Base-by-base conservation (phyloP, 2,797 vertebrate genomes). In the Dendrocincla tyrannina region DNA sequence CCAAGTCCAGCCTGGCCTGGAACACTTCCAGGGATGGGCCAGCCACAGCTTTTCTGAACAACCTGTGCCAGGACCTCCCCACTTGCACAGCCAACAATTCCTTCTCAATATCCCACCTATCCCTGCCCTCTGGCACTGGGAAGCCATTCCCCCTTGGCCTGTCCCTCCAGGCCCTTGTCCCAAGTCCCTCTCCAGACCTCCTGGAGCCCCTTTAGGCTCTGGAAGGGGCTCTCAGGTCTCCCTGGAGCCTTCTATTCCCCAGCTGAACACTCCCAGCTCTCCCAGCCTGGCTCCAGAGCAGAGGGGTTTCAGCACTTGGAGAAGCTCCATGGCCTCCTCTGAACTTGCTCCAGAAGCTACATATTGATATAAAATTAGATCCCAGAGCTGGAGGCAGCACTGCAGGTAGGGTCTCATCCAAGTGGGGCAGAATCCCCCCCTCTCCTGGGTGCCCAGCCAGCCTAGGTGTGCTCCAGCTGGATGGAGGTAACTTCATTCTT, bases 51-150 rank as follows among this genome's bases (percentile, higher is more conserved):
- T 0, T 49, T 35, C 74, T 56, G 25, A 9, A 9, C 3, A 63
- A 0, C 22, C 22, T 56, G 30, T 23, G 25, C 66, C 66, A 56
- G 74, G 17, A 17, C 1, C 27, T 70, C 3, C 0, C 1, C 0
- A 15, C 13, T 0, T 33, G 25, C 74, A 30, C 17, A 55, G 25
- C 1, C 1, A 15, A 0, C 0, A 49, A 42, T 42, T 87, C 5
- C 11, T 27, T 27, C 35, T 10, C 58, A 42, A 3, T 28, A 63
- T 49, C 35, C 35, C 58, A 63, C 4, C 27, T 4, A 23, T 0
- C 22, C 10, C 66, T 55, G 28, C 11, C 63, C 28, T 33, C 19
- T 62, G 19, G 16, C 19, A 39, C 1, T 7, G 8, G 33, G 24
- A 60, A 62, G 30, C 1, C 1, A 25, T 53, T 39, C 7, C 17